These are phyloP conservation scores for Cyanoramphus novaezelandiae DNA, from an alignment of 2,113 vertebrate species.

Conservation along the genomic window DNA sequence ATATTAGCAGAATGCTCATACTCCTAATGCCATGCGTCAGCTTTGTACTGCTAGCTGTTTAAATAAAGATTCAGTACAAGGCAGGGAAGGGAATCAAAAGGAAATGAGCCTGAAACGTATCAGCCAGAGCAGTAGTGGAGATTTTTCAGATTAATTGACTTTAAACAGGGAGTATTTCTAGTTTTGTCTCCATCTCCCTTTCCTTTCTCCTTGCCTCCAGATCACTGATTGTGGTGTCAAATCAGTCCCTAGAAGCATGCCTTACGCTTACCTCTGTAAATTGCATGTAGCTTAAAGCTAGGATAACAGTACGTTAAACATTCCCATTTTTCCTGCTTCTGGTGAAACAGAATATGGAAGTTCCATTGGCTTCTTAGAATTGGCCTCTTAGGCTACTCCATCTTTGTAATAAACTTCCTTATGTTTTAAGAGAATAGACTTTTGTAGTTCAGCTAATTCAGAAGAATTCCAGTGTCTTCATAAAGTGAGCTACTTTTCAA, in stretches of 20 bases:
- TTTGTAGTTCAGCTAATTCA: neutral
- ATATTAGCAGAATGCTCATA: neutral
- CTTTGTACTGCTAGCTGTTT: neutral
- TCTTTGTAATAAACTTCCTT: neutral
- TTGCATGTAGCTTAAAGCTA: neutral
- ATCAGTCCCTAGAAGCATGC: neutral
- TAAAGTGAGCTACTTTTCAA: neutral
- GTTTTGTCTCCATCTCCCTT: neutral
- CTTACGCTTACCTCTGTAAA: neutral
- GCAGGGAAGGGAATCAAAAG: neutral
- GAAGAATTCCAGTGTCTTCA: neutral
- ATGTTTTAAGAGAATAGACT: neutral
- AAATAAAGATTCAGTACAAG: neutral
- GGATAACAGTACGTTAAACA: neutral
- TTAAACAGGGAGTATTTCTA: neutral
- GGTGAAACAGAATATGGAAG: neutral
- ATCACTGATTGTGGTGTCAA: neutral
- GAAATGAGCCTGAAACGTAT: neutral
- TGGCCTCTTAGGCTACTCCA: neutral
- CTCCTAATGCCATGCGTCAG: neutral
- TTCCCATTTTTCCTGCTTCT: neutral
- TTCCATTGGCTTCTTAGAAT: neutral
- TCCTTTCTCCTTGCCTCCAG: neutral
- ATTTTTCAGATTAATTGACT: neutral
- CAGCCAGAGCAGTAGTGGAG: neutral